Percentiles rank a stretch among this genome's conserved stretches.
These are phyloP conservation scores for Phainopepla nitens DNA, from an alignment of 2,113 vertebrate species.

Conservation along the genomic window DNA sequence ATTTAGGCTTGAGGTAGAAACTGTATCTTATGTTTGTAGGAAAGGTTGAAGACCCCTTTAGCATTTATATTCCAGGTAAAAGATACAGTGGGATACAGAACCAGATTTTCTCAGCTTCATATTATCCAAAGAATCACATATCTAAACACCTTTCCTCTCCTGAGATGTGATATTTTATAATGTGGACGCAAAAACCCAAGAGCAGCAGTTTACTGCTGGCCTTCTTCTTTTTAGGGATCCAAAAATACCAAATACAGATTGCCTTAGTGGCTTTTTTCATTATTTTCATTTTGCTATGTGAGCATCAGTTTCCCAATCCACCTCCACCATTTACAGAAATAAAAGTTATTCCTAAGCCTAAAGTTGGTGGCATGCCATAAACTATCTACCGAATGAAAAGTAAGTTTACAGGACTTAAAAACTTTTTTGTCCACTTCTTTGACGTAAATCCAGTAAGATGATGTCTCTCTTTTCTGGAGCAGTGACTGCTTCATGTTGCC, in stretches of 20 bases:
- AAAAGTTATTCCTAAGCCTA: neutral
- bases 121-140: neutral
- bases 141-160: neutral
- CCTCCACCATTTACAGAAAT: neutral
- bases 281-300: neutral
- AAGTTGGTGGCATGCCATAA: neutral
- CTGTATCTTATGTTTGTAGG: neutral
- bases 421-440: neutral
- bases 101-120: neutral
- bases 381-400: neutral
- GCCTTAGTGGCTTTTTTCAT: neutral
- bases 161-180: neutral
- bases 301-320: neutral
- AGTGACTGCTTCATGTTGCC: neutral
- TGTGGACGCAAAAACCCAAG: neutral
- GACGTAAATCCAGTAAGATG: neutral
- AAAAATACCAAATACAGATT: neutral
- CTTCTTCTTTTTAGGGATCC: neutral
- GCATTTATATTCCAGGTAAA: neutral
- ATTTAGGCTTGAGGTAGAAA: neutral
- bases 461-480: neutral
- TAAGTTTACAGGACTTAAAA: neutral
- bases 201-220: neutral
- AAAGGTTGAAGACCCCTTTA: neutral
- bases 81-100: neutral